These are phyloP conservation scores for Episyrphus balteatus DNA, from an alignment of 1,140 invertebrate genomes.

Conservation along the genomic window DNA sequence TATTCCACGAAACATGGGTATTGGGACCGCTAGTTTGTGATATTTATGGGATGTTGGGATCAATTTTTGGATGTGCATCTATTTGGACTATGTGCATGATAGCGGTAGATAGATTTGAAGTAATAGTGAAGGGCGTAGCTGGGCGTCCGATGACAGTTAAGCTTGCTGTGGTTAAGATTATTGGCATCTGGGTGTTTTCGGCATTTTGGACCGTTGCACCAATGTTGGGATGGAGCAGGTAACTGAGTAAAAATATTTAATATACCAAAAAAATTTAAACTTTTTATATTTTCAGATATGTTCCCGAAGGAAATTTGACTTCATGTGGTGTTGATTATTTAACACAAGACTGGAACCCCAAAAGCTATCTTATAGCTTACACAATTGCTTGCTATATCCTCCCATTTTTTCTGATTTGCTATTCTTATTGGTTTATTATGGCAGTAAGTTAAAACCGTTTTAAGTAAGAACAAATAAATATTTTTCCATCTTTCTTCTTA, in stretches of 20 bases:
- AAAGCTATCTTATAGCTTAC: slow-evolving; percentile 60
- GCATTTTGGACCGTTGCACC: slow-evolving; percentile 59
- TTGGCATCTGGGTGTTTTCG: slow-evolving; percentile 57
- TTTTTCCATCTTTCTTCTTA: neutral
- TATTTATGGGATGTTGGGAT: slow-evolving; percentile 67
- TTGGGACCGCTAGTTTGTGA: slow-evolving; percentile 72
- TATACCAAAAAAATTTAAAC: too few relatives aligned
- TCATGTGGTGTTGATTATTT: slow-evolving; percentile 78
- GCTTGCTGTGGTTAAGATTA: slow-evolving; percentile 52
- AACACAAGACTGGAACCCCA: slow-evolving; percentile 48
- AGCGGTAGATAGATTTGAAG: slow-evolving; percentile 75
- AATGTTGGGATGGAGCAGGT: slow-evolving; percentile 56
- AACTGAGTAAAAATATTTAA: too few relatives aligned
- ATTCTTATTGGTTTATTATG: slow-evolving; percentile 69
- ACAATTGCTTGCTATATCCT: slow-evolving; percentile 58
- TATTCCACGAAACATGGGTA: slow-evolving; percentile 78
- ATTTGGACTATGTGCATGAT: slow-evolving; percentile 82
- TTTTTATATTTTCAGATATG: slow-evolving; percentile 45
- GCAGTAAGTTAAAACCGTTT: slow-evolving; percentile 36
- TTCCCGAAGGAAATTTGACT: slow-evolving; percentile 77
- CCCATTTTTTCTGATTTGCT: slow-evolving; percentile 61
- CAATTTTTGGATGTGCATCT: slow-evolving; percentile 68
- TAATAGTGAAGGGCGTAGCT: slow-evolving; percentile 67
- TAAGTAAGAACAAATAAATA: neutral
- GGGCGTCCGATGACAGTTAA: slow-evolving; percentile 56